Percentiles rank a stretch among this genome's conserved stretches.
Conservation (phyloP, 2,797 vertebrate species). For the Liparis tanakae region DNA sequence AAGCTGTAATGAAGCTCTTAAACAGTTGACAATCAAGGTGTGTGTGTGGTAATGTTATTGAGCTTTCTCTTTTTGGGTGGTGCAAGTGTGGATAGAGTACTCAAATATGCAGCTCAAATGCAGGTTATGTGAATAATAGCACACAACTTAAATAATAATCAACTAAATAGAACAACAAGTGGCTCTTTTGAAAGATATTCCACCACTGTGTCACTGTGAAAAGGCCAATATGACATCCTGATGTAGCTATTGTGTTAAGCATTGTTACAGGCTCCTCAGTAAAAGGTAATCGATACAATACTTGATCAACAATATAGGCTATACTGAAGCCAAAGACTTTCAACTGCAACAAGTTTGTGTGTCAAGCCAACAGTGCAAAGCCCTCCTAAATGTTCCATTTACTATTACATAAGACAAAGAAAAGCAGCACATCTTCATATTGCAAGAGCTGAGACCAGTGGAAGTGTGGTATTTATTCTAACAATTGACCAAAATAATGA, state of each 20-base stretch:
- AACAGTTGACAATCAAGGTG: conserved; percentile 56
- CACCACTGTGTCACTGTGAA: not conserved
- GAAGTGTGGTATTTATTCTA: not conserved
- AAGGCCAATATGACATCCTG: not conserved
- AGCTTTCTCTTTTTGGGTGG: conserved; percentile 6
- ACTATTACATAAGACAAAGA: not conserved
- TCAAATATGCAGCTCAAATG: conserved; percentile 3
- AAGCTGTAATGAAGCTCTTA: conserved; percentile 68
- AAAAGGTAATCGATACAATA: not conserved
- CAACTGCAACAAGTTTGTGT: not conserved
- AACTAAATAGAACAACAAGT: not conserved
- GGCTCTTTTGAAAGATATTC: not conserved
- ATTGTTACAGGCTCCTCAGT: not conserved
- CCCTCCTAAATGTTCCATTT: not conserved
- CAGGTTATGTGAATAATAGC: not conserved
- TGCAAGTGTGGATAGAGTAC: not conserved
- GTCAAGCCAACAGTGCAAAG: not conserved
- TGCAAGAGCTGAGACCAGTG: not conserved
- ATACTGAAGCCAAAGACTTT: not conserved
- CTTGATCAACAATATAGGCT: not conserved
- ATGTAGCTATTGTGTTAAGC: not conserved
- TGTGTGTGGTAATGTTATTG: conserved; percentile 53
- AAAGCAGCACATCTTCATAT: not conserved
- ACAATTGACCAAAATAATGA: not conserved
- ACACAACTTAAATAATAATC: not conserved